Base-by-base conservation (phyloP, 92 coral and sea anemone genomes). In the Epizoanthus ramosus region DNA sequence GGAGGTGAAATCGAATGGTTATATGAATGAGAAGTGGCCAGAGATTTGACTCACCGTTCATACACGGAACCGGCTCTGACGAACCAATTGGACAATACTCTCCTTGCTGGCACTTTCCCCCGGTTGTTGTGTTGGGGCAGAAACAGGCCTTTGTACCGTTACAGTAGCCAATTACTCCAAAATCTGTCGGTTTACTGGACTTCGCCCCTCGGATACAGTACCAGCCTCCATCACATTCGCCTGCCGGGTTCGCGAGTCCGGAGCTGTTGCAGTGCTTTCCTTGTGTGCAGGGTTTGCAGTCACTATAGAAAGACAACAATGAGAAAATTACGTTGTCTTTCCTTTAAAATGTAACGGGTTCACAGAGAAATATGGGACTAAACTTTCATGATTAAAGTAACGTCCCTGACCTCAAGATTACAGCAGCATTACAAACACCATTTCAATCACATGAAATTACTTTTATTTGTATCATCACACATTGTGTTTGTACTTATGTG, bases 111-210 rank as follows among this genome's bases (percentile, higher is more conserved):
- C 99, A 97, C 56, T 84, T 85, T 3, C 99, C 98, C 18, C 99
- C 99, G 18, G 99, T 97, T 21, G 99, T 92, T 5, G 95, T 89
- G 70, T 94, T 97, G 18, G 98, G 92, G 69, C 99, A 97, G 91
- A 89, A 92, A 79, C 99, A 97, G 23, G 82, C 76, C 85, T 90
- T 93, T 31, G 95, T 76, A 24, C 71, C 59, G 75, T 94, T 89
- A 58, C 87, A 84, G 86, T 92, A 92, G 45, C 94, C 90, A 47
- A 86, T 63, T n/a, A 87, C 87, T 59, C 98, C 98, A 19, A 82
- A 65, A 70, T 97, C 94, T 31, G 82, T 82, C 16, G 99, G 99
- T 37, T 87, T 90, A 52, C 79, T 74, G 33, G 99, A 90, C 92
- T 89, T 88, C 9, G 99, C 93, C 43, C 95, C 99, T 21, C 92